These are phyloP conservation scores for Hyposoter dolosus DNA, from an alignment of 2,888 invertebrate genomes.

Conservation along the genomic window DNA sequence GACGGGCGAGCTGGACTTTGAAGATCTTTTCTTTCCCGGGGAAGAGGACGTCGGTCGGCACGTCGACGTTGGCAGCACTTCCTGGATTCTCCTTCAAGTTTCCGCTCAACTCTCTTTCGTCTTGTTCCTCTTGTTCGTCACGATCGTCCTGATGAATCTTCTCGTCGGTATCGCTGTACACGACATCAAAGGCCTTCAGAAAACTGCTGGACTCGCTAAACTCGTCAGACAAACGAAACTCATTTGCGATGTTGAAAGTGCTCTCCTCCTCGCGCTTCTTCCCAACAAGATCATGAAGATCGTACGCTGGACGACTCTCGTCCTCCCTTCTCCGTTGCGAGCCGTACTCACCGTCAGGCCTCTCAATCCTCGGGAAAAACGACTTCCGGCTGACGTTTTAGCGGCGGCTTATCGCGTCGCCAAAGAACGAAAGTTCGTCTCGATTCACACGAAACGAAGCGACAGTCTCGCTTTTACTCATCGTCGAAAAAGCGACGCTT, in stretches of 20 bases:
- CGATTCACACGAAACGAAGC: conserved; percentile 74
- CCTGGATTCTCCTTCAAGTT: conserved; percentile 89
- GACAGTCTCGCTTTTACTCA: conserved; percentile 72
- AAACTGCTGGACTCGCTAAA: conserved; percentile 94
- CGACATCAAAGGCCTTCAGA: conserved; percentile 94
- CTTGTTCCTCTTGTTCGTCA: conserved; percentile 92
- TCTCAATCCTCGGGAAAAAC: conserved; percentile 92
- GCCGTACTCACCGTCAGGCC: conserved; percentile 94
- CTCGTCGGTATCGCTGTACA: conserved; percentile 95
- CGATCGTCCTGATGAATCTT: conserved; percentile 94
- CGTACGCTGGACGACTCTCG: conserved; percentile 91
- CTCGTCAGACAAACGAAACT: conserved; percentile 93
- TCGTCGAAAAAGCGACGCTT: conserved; percentile 74
- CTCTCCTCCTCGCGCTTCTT: conserved; percentile 92
- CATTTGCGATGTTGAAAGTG: conserved; percentile 94
- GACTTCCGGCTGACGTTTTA: conserved; percentile 92
- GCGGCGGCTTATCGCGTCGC: conserved; percentile 93
- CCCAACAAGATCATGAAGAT: conserved; percentile 91
- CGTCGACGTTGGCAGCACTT: conserved; percentile 76
- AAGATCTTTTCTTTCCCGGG: conserved; percentile 87
- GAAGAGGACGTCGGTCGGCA: conserved; percentile 90
- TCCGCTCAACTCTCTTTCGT: conserved; percentile 94
- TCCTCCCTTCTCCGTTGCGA: conserved; percentile 92
- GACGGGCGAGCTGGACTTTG: conserved; percentile 94
- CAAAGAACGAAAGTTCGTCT: conserved; percentile 88